These are phyloP conservation scores for Austrofundulus limnaeus DNA, from an alignment of 2,113 vertebrate species.

Conservation along the genomic window DNA sequence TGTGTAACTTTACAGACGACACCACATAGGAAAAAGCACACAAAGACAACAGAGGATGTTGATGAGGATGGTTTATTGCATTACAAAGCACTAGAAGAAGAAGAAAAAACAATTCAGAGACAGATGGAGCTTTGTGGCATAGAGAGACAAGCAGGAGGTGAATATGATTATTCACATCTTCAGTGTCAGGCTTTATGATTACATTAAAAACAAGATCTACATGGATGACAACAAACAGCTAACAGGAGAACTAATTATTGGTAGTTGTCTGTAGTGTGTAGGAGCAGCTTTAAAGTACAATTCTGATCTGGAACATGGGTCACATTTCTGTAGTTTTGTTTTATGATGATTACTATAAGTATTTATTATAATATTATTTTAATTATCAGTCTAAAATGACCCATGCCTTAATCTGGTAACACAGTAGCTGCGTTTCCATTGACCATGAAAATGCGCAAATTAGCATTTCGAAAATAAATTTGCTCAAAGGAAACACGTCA, in stretches of 20 bases:
- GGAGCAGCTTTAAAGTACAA: background rate
- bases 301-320: constrained; percentile 16
- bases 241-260: background rate
- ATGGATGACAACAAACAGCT: background rate
- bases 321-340: background rate
- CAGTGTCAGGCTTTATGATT: constrained; percentile 1
- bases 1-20: too few species aligned
- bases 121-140: constrained; percentile 16
- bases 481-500: too few species aligned
- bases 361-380: too few species aligned
- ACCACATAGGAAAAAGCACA: too few species aligned
- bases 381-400: too few species aligned
- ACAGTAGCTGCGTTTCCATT: too few species aligned
- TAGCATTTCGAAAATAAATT: too few species aligned
- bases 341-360: background rate
- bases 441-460: too few species aligned
- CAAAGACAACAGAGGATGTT: constrained; percentile 45
- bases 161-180: constrained; percentile 4
- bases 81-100: constrained; percentile 58
- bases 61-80: constrained; percentile 75
- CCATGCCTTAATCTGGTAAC: too few species aligned
- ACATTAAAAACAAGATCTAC: constrained; percentile 1
- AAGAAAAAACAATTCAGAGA: constrained; percentile 14
- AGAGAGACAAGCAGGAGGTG: constrained; percentile 27
- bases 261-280: constrained; percentile 1